Conservation (phyloP, 2,888 invertebrate genomes). For the Onthophagus sagittarius region DNA sequence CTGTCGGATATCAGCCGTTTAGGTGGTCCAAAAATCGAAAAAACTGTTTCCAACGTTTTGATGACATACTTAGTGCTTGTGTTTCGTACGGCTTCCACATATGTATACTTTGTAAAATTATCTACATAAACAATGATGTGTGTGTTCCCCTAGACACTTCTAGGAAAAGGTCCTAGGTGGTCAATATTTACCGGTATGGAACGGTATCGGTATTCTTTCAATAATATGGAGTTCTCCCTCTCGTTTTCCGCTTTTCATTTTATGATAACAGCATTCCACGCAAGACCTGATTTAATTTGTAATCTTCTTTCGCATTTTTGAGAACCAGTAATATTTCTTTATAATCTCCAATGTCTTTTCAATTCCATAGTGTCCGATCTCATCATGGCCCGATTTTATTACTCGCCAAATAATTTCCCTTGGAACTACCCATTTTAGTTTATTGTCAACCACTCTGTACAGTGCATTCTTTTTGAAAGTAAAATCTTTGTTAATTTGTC, state of each 20-base stretch:
- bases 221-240: slow-evolving; percentile 29
- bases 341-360: slow-evolving; percentile 16
- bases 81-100: slow-evolving; percentile 3
- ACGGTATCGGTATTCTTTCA: slow-evolving; percentile 26
- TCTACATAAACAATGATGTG: background rate
- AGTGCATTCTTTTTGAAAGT: background rate
- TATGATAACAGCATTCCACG: slow-evolving; percentile 25
- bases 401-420: slow-evolving; percentile 17
- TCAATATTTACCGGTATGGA: background rate
- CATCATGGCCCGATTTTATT: slow-evolving; percentile 18
- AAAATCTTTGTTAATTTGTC: background rate
- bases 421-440: slow-evolving; percentile 18
- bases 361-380: slow-evolving; percentile 20
- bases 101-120: slow-evolving; percentile 4
- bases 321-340: slow-evolving; percentile 27
- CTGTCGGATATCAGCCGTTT: slow-evolving; percentile 13
- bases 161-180: slow-evolving; percentile 10
- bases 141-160: background rate
- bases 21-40: slow-evolving; percentile 1
- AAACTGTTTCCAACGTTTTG: background rate
- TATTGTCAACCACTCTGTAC: slow-evolving; percentile 1
- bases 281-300: slow-evolving; percentile 26
- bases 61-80: background rate
- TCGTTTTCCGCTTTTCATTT: slow-evolving; percentile 11
- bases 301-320: slow-evolving; percentile 24